Evolutionary conservation across 2,888 invertebrate species (phyloP).

Genomic region (Lithophane socia): DNA sequence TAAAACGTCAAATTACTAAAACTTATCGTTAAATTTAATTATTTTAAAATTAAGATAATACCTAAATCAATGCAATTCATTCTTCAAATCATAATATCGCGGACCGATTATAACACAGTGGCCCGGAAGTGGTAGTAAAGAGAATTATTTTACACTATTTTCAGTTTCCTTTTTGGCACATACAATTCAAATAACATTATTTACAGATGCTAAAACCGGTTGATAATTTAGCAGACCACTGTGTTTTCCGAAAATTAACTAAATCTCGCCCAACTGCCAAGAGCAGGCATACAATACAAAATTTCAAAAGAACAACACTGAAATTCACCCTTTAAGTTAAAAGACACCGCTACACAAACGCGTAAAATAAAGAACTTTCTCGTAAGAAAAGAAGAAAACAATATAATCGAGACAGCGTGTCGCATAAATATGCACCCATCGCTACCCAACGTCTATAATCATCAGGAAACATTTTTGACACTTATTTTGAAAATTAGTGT

Average conservation of each 20-base stretch:
- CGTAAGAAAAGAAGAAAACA: constrained; percentile 37
- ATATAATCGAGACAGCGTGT: constrained; percentile 1
- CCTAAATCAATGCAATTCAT: constrained; percentile 71
- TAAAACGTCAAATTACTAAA: constrained; percentile 72
- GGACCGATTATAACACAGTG: constrained; percentile 52
- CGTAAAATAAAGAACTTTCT: constrained; percentile 31
- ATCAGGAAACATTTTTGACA: neutral
- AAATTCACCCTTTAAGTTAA: constrained; percentile 49
- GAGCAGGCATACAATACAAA: constrained; percentile 45
- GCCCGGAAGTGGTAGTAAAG: constrained; percentile 22
- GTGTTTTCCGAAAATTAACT: constrained; percentile 48
- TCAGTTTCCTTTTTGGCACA: constrained; percentile 56
- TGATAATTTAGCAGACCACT: constrained; percentile 40
- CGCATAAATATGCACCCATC: constrained; percentile 1
- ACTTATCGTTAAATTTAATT: constrained; percentile 69
- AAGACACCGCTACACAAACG: constrained; percentile 39
- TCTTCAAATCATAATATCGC: constrained; percentile 62
- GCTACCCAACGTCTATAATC: neutral
- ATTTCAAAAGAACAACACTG: constrained; percentile 50
- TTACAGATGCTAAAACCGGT: constrained; percentile 40
- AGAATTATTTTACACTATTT: constrained; percentile 8
- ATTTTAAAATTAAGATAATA: constrained; percentile 71
- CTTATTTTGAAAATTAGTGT: constrained; percentile 12
- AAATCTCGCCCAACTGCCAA: constrained; percentile 28
- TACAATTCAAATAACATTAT: constrained; percentile 41